Evolutionary conservation across 2,113 vertebrate genomes (phyloP), one percentile per base, ranked within the genome.

Genomic region (Mobula hypostoma): DNA sequence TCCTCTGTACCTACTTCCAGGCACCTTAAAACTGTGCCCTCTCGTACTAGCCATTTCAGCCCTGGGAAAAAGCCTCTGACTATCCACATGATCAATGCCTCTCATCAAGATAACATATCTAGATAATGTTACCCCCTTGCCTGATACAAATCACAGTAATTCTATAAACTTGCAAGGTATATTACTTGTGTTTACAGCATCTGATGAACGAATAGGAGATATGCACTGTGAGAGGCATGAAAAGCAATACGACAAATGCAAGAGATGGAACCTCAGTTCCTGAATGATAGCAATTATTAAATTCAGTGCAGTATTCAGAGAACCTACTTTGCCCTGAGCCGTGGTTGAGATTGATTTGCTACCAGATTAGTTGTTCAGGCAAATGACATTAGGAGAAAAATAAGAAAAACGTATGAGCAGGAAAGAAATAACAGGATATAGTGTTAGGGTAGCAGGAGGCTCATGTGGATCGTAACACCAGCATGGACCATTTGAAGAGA

Each of bases 231-330:
- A 90, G 15, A 17, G n/a, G 29, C n/a, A 0, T 32, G 61, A 90
- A 58, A 66, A 90, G 83, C 3, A 29, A 90, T 32, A 19, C 32
- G 11, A 32, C 58, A 68, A 68, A 1, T 88, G 24, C 58, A 88
- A n/a, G 12, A 87, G 56, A n/a, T 66, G 61, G 32, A 32, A 66
- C n/a, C 61, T 66, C 29, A 90, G 21, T 90, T 66, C 61, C 61
- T 90, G 85, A 68, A 63, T 32, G 61, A 90, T 90, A 32, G 15
- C n/a, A 5, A 90, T 7, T 90, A 90, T n/a, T 88, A 90, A 66
- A 7, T 66, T 32, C 15, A 58, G 15, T 68, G 19, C 14, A n/a
- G 6, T 15, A 66, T 32, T 32, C 85, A 90, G 61, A 90, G 15
- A 90, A 66, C 61, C 58, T 15, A 63, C 58, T 88, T 66, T 88